phyloP scores from a whole-genome alignment of 2,113 vertebrate genomes.

The Istiophorus platypterus region DNA sequence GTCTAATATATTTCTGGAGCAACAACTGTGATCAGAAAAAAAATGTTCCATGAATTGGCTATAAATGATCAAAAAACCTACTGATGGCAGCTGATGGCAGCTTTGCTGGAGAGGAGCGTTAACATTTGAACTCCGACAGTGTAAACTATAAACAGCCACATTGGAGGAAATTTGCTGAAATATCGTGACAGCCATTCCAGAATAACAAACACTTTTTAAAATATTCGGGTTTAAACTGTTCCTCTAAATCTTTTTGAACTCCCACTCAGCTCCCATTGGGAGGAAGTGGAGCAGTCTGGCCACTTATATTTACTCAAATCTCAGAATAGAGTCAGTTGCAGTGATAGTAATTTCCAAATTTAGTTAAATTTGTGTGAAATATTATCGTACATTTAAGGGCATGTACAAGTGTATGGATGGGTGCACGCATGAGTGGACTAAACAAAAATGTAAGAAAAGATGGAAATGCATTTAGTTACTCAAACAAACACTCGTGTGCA shows the following conservation, averaged over 20 bases:
- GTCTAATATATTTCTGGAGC: not conserved
- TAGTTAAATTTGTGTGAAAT: not conserved
- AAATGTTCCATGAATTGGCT: not conserved
- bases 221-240: constrained; percentile 44
- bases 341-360: constrained; percentile 3
- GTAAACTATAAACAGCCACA: constrained; percentile 27
- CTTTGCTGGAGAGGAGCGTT: not conserved
- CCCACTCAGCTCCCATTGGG: constrained; percentile 50
- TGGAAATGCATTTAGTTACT: not conserved
- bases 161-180: constrained; percentile 42
- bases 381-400: constrained; percentile 7
- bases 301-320: constrained; percentile 46
- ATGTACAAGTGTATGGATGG: not conserved
- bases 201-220: constrained; percentile 68
- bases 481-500: not conserved
- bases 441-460: not conserved
- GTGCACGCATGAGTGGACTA: not conserved
- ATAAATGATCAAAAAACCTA: not conserved
- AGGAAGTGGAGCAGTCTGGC: constrained; percentile 58
- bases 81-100: not conserved
- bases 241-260: constrained; percentile 59
- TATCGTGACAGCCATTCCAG: constrained; percentile 43
- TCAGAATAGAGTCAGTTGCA: constrained; percentile 34
- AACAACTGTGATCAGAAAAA: not conserved
- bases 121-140: not conserved